Percentiles rank a stretch among this genome's conserved stretches.
These are phyloP conservation scores for Watsonalla cultraria DNA, from an alignment of 2,888 invertebrate genomes.

Conservation along the genomic window DNA sequence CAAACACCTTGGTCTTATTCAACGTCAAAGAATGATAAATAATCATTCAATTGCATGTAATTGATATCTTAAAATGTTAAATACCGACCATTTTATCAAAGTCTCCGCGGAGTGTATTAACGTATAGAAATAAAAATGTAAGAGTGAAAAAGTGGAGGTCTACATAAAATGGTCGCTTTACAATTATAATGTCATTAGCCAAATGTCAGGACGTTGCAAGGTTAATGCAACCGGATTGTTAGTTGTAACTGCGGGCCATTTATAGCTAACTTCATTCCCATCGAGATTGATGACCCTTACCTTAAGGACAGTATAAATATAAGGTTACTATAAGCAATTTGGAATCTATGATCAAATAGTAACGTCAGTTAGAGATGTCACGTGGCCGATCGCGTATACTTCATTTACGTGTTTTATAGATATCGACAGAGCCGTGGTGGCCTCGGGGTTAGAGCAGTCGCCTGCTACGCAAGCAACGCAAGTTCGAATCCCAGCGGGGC, in stretches of 20 bases:
- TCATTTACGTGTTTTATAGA: too few relatives aligned
- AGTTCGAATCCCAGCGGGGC: too few relatives aligned
- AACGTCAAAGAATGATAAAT: conserved; percentile 6
- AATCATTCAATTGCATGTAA: conserved; percentile 21
- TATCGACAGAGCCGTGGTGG: too few relatives aligned
- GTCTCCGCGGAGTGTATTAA: conserved; percentile 2
- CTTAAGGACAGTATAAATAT: too few relatives aligned
- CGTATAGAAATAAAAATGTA: background rate
- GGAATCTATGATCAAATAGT: too few relatives aligned
- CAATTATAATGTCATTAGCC: conserved; percentile 58
- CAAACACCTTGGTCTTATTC: background rate
- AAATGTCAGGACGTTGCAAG: conserved; percentile 45
- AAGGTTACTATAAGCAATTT: too few relatives aligned
- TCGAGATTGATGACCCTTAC: conserved; percentile 20
- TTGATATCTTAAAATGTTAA: conserved; percentile 30
- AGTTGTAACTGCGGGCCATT: conserved; percentile 13
- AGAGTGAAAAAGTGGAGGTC: conserved; percentile 15
- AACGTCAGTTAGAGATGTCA: too few relatives aligned
- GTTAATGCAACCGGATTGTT: conserved; percentile 31
- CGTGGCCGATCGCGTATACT: too few relatives aligned
- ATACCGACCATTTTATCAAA: conserved; percentile 17
- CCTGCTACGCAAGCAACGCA: too few relatives aligned
- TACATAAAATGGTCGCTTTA: conserved; percentile 13
- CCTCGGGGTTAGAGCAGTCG: too few relatives aligned
- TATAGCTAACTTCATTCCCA: conserved; percentile 18